Conservation (phyloP, 2,113 vertebrate genomes). For the Leucoraja erinaceus region DNA sequence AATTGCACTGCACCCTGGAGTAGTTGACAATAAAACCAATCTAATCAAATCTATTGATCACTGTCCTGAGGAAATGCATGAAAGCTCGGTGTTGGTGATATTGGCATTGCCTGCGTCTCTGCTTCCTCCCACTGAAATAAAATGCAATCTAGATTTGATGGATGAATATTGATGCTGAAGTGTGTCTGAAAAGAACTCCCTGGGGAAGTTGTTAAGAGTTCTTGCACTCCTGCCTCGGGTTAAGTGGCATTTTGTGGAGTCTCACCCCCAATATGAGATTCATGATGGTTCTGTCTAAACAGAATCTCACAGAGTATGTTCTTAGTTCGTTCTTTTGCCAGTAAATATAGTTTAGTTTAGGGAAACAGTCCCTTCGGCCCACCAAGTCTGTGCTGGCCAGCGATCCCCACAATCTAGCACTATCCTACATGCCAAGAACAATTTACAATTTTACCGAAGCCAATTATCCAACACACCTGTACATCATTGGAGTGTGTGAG, state of each 20-base stretch:
- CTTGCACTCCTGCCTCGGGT: conserved; percentile 30
- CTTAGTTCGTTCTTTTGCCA: neutral
- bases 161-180: conserved; percentile 31
- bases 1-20: no score
- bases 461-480: no score
- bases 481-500: no score
- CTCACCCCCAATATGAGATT: neutral
- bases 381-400: no score
- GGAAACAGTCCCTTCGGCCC: no score
- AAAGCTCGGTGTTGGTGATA: neutral
- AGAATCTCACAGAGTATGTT: neutral
- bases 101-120: neutral
- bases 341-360: no score
- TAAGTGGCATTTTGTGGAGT: conserved; percentile 34
- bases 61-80: neutral
- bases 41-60: neutral
- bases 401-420: no score
- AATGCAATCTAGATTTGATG: conserved; percentile 20
- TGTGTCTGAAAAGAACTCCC: conserved; percentile 2
- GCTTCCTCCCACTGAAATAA: neutral
- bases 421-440: no score
- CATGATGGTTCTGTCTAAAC: conserved; percentile 11
- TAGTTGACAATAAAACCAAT: no score
- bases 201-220: conserved; percentile 27
- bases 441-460: no score